Conservation (phyloP, 92 coral and sea anemone species). For the Epizoanthus fatuus region DNA sequence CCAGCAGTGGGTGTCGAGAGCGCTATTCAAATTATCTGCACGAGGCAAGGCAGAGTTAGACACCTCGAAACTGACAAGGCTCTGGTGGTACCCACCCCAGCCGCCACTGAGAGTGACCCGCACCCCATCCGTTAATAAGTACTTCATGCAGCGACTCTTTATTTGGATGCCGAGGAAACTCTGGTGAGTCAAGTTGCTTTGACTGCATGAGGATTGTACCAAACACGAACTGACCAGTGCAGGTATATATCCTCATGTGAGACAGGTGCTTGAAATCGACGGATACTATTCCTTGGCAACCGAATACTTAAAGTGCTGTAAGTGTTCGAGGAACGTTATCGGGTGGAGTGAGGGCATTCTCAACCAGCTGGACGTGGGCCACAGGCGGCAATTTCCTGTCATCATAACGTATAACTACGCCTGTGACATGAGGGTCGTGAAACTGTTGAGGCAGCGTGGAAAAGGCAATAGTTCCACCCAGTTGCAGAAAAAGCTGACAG, state of each 20-base stretch:
- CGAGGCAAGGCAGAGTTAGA: slow-evolving; percentile 48
- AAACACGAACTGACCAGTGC: slow-evolving; percentile 46
- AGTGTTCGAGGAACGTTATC: slow-evolving; percentile 57
- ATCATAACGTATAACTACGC: slow-evolving; percentile 59
- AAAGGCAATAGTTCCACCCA: slow-evolving; percentile 45
- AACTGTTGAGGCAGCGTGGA: slow-evolving; percentile 39
- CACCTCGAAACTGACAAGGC: slow-evolving; percentile 11
- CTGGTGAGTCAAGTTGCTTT: slow-evolving; percentile 27
- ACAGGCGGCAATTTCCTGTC: slow-evolving; percentile 53
- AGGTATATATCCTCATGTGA: slow-evolving; percentile 50
- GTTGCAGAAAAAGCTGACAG: slow-evolving; percentile 42
- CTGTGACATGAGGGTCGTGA: slow-evolving; percentile 57
- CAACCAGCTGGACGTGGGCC: slow-evolving; percentile 55
- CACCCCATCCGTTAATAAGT: slow-evolving; percentile 36
- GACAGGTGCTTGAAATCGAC: slow-evolving; percentile 68
- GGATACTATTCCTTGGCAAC: slow-evolving; percentile 63
- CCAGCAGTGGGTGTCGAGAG: slow-evolving; percentile 53
- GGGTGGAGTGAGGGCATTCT: slow-evolving; percentile 66
- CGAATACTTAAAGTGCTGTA: slow-evolving; percentile 64
- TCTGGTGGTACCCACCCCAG: slow-evolving; percentile 63
- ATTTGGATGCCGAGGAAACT: slow-evolving; percentile 59
- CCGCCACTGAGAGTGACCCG: slow-evolving; percentile 33
- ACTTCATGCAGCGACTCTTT: slow-evolving; percentile 46
- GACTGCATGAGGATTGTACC: slow-evolving; percentile 27
- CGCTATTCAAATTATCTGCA: slow-evolving; percentile 19